phyloP scores from a whole-genome alignment of 64 coral and sea anemone genomes.

The Orbicella faveolata region DNA sequence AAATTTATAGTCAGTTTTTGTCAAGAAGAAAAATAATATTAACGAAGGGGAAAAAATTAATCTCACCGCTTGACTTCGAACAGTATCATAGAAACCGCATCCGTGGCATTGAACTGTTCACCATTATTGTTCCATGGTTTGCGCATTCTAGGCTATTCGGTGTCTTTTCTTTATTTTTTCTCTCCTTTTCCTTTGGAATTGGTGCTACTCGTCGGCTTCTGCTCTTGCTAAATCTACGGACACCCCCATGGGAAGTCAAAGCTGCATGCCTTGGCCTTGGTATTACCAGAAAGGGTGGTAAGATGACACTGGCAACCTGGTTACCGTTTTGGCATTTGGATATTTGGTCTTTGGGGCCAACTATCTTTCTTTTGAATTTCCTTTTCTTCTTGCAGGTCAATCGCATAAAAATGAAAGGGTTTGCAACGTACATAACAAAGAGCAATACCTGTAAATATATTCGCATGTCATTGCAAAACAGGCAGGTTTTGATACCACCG shows the following conservation, averaged over 20 bases:
- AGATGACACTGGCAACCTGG: background rate
- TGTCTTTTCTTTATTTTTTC: background rate
- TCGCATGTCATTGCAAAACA: background rate
- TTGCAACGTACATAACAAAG: background rate
- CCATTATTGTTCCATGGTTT: background rate
- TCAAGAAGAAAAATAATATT: no score
- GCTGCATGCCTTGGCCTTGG: background rate
- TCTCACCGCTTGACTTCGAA: no score
- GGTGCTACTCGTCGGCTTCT: background rate
- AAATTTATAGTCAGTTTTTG: no score
- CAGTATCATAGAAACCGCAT: background rate
- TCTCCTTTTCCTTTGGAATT: background rate
- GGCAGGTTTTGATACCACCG: background rate
- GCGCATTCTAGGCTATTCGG: background rate
- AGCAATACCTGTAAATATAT: background rate
- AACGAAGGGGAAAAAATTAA: no score
- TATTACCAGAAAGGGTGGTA: background rate
- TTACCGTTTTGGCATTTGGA: background rate
- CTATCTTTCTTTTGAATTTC: background rate
- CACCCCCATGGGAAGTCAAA: background rate
- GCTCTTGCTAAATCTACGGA: background rate
- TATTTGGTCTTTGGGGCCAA: background rate
- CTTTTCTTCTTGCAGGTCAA: background rate
- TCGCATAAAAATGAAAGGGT: background rate
- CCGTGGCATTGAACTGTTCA: background rate